Conservation (phyloP, 2,113 vertebrate species). For the Mesembrinibis cayennensis region DNA sequence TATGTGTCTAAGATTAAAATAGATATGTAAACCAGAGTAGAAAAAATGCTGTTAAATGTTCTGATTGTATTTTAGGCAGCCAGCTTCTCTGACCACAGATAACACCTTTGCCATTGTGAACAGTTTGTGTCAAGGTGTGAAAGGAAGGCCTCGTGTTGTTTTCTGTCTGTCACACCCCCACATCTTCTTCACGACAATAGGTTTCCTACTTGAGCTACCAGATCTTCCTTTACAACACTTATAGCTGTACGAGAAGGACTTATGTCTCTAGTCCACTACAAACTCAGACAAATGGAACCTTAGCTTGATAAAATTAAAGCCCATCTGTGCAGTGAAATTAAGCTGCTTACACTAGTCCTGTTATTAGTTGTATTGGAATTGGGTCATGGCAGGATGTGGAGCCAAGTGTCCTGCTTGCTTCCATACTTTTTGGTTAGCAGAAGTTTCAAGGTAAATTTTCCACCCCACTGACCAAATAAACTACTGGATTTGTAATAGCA, state of each 20-base stretch:
- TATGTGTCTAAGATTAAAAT: not conserved
- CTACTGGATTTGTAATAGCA: not conserved
- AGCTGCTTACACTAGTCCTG: not conserved
- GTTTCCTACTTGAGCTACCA: not conserved
- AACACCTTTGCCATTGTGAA: not conserved
- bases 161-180: not conserved
- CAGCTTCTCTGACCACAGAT: not conserved
- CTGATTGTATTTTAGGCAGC: not conserved
- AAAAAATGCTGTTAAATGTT: not conserved
- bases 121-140: not conserved
- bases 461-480: not conserved
- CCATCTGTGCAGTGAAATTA: not conserved
- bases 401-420: not conserved
- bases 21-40: not conserved
- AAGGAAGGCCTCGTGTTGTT: not conserved
- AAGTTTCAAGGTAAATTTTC: not conserved
- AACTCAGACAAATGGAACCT: not conserved
- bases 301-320: not conserved
- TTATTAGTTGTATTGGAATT: not conserved
- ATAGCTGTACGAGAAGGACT: not conserved
- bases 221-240: not conserved
- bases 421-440: not conserved
- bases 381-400: not conserved
- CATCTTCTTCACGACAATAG: not conserved
- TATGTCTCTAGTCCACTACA: not conserved